Conservation (phyloP, 2,113 vertebrate genomes). For the Geococcyx californianus region DNA sequence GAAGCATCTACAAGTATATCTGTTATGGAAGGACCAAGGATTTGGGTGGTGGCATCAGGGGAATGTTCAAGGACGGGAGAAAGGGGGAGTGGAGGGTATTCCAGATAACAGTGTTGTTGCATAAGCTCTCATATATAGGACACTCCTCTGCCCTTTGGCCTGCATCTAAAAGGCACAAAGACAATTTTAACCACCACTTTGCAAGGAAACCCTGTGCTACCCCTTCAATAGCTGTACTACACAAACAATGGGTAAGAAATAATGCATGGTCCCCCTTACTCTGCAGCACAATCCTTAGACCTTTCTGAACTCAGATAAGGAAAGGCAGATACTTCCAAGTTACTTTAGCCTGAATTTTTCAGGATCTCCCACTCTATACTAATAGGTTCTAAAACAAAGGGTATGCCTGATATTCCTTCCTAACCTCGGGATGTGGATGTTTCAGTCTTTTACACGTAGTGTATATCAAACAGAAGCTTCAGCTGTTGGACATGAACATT, state of each 20-base stretch:
- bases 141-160: not conserved
- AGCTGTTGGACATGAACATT: not conserved
- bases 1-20: not conserved
- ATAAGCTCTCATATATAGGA: not conserved
- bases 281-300: not conserved
- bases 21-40: not conserved
- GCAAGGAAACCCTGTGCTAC: not conserved
- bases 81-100: not conserved
- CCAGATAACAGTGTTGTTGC: not conserved
- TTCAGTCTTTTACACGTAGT: not conserved
- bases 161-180: not conserved
- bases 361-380: not conserved
- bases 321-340: not conserved
- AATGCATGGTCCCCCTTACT: not conserved
- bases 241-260: not conserved
- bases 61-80: not conserved
- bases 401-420: not conserved
- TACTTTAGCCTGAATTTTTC: not conserved
- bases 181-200: not conserved
- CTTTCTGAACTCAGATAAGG: not conserved
- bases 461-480: not conserved
- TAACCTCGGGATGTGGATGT: not conserved
- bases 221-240: not conserved
- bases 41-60: accelerated
- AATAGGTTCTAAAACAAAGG: not conserved